Base-by-base conservation (phyloP, 92 coral and sea anemone species). In the Heteractis magnifica region DNA sequence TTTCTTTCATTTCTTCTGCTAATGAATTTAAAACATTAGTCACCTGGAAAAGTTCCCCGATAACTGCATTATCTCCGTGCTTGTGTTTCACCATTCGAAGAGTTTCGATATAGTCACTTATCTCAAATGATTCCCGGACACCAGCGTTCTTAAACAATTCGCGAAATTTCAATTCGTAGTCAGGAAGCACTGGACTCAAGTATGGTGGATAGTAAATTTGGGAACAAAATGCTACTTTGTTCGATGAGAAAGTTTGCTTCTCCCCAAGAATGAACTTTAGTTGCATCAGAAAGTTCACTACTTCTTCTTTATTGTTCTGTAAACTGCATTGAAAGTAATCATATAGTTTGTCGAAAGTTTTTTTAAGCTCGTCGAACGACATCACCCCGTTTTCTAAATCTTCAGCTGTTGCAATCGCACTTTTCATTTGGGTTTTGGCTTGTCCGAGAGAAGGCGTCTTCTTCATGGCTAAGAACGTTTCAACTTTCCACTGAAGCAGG, bases 181-280 rank as follows among this genome's bases (percentile, higher is more conserved):
- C 77, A 12, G 23, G 23, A 0, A 85, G 77, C 0, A 92, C 92
- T 49, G 34, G 19, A 73, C 78, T 64, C 49, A 92, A 77, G 60
- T 87, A 88, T 10, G 96, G 96, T 51, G 86, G 77, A 73, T 83
- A 83, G 49, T 85, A 65, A 49, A 21, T 20, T 0, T 21, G 41
- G 55, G 87, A 76, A 15, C 64, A 20, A 76, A 85, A 74, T 52
- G 94, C 96, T 4, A 90, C 89, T 19, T 86, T 85, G 13, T 77
- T 52, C 5, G 84, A 19, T 49, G 71, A 26, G 26, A 90, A 77
- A 41, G 90, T 82, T 7, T 89, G 86, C 7, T 51, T 74, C 18
- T 26, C 84, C 4, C 49, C 65, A 55, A 90, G 71, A 81, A 92
- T 85, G 44, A 85, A 75, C 19, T 75, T 88, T 49, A 77, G 85